Conservation (phyloP, 2,113 vertebrate species). For the Columbina picui region DNA sequence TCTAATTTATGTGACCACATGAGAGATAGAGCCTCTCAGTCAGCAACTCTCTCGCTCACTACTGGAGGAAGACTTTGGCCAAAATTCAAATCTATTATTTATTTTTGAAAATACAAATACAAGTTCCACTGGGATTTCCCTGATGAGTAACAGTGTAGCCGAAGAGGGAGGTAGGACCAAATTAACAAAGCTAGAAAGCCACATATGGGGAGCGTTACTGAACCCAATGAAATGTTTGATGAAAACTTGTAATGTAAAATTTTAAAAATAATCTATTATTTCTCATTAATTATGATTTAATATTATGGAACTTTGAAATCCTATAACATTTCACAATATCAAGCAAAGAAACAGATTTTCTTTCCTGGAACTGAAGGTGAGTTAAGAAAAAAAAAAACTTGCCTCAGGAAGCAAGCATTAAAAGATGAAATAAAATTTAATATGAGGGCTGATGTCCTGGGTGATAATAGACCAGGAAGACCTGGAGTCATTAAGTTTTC, state of each 20-base stretch:
- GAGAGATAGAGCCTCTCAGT: constrained; percentile 42
- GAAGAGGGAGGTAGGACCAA: neutral
- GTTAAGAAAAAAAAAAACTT: neutral
- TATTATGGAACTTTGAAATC: neutral
- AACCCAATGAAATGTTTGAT: neutral
- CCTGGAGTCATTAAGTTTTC: neutral
- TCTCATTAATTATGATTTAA: neutral
- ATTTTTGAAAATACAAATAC: constrained; percentile 41
- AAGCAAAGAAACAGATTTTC: neutral
- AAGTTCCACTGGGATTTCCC: constrained; percentile 28
- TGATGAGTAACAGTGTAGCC: neutral
- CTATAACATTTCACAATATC: neutral
- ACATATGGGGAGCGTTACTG: neutral
- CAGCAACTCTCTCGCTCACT: neutral
- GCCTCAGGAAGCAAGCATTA: neutral
- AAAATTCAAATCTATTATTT: constrained; percentile 56
- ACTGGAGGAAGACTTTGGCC: constrained; percentile 20
- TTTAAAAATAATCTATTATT: neutral
- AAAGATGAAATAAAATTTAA: neutral
- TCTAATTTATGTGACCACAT: constrained; percentile 63
- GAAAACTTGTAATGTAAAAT: neutral
- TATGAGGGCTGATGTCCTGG: neutral
- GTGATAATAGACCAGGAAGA: neutral
- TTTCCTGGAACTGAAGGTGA: neutral
- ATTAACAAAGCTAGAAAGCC: neutral